phyloP scores from a whole-genome alignment of 2,888 invertebrate genomes.

The Calameuta idolon region DNA sequence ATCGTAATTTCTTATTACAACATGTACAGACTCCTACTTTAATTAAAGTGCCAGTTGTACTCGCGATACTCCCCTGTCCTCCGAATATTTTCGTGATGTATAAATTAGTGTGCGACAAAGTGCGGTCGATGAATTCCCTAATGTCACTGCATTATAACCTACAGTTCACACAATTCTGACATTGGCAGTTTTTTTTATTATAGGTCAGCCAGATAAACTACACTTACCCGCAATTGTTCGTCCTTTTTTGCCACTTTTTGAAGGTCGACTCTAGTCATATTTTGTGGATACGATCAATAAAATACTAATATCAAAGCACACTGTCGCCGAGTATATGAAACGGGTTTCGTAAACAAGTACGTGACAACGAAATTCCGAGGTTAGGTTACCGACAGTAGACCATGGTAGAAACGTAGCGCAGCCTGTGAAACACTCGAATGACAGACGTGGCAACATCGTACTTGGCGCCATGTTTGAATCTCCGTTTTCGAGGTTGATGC shows the following conservation, averaged over 20 bases:
- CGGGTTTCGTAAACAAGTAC: background rate
- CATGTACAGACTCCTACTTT: background rate
- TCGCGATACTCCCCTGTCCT: background rate
- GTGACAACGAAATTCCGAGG: background rate
- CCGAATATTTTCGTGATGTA: background rate
- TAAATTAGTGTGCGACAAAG: background rate
- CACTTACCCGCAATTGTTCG: background rate
- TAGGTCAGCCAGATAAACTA: background rate
- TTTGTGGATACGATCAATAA: background rate
- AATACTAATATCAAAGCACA: background rate
- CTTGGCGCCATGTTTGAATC: conserved; percentile 25
- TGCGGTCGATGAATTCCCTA: background rate
- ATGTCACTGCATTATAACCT: background rate
- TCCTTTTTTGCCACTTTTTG: background rate
- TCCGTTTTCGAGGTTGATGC: conserved; percentile 37
- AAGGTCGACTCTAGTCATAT: background rate
- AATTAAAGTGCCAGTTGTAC: background rate
- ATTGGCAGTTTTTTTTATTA: background rate
- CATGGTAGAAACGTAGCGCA: background rate
- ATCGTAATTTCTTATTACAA: background rate
- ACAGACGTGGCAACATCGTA: conserved; percentile 25
- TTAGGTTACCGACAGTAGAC: background rate
- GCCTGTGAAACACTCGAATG: background rate
- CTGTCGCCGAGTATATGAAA: background rate
- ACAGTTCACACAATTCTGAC: background rate